A percentile compares a stretch with the other conserved stretches of the same genome.
Evolutionary conservation across 1,140 invertebrate genomes (phyloP).

Genomic region (Drosophila subobscura): DNA sequence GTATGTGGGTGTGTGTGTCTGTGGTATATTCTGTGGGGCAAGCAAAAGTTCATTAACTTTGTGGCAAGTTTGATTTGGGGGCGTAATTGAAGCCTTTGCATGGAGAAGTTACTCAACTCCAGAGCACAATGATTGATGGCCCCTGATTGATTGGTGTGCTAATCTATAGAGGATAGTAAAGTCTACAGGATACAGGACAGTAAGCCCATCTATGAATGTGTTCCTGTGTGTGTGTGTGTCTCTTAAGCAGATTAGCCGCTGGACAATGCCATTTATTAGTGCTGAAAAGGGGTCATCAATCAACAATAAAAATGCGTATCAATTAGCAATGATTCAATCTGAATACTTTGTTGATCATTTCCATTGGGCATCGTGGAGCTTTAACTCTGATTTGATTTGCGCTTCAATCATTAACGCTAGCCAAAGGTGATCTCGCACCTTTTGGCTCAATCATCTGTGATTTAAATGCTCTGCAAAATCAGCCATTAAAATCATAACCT

Average conservation of each 20-base stretch:
- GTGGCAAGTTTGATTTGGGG: constrained; percentile 51
- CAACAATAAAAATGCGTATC: constrained; percentile 1
- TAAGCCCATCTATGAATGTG: too few species aligned
- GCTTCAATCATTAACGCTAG: too few species aligned
- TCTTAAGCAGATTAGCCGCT: constrained; percentile 1
- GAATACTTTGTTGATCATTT: not conserved
- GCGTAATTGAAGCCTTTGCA: constrained; percentile 45
- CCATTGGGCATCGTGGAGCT: too few species aligned
- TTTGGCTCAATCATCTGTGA: too few species aligned
- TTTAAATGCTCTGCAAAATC: not conserved
- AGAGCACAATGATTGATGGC: constrained; percentile 31
- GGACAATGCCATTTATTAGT: constrained; percentile 2
- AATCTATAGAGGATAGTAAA: not conserved
- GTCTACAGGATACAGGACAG: too few species aligned
- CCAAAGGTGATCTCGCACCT: too few species aligned
- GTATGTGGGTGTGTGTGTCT: not conserved
- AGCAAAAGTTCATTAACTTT: constrained; percentile 48
- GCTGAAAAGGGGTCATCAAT: not conserved
- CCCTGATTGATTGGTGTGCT: constrained; percentile 35
- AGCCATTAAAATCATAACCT: constrained; percentile 1
- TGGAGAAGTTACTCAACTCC: constrained; percentile 34
- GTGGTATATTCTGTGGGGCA: constrained; percentile 13
- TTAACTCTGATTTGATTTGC: too few species aligned
- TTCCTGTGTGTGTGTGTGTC: too few species aligned
- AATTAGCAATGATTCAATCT: not conserved